phyloP scores from a whole-genome alignment of 2,113 vertebrate genomes.

The Myxocyprinus asiaticus region DNA sequence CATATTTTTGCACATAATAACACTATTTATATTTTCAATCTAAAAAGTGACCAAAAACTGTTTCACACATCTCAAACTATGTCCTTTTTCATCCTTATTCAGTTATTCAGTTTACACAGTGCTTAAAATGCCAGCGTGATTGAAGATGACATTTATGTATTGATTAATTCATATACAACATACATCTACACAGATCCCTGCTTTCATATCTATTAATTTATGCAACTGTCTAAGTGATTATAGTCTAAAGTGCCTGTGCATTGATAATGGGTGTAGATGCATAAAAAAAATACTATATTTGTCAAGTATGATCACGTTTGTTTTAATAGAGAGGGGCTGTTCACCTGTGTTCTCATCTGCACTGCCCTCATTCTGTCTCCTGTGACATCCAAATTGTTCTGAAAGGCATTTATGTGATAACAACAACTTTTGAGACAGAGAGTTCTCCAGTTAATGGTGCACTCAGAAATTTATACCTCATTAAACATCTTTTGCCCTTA shows the following conservation, averaged over 20 bases:
- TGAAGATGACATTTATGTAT: background rate
- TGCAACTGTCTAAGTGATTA: background rate
- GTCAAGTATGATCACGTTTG: background rate
- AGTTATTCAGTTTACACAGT: background rate
- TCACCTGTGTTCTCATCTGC: constrained; percentile 24
- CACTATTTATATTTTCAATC: no score
- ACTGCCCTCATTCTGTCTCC: constrained; percentile 36
- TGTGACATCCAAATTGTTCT: constrained; percentile 16
- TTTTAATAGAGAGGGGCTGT: constrained; percentile 1
- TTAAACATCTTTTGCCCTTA: no score
- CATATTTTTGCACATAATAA: no score
- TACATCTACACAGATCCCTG: background rate
- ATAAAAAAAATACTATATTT: background rate
- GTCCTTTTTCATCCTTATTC: no score
- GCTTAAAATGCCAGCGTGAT: background rate
- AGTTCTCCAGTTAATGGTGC: background rate
- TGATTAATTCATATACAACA: background rate
- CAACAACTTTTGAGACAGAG: background rate
- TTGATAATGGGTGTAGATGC: background rate
- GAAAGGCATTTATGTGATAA: constrained; percentile 14
- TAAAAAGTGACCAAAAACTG: no score
- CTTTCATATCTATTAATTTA: background rate
- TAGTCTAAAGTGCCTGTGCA: background rate
- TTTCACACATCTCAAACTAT: no score
- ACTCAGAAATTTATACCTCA: no score